phyloP scores from a whole-genome alignment of 2,797 vertebrate species.

The Valencia hispanica region DNA sequence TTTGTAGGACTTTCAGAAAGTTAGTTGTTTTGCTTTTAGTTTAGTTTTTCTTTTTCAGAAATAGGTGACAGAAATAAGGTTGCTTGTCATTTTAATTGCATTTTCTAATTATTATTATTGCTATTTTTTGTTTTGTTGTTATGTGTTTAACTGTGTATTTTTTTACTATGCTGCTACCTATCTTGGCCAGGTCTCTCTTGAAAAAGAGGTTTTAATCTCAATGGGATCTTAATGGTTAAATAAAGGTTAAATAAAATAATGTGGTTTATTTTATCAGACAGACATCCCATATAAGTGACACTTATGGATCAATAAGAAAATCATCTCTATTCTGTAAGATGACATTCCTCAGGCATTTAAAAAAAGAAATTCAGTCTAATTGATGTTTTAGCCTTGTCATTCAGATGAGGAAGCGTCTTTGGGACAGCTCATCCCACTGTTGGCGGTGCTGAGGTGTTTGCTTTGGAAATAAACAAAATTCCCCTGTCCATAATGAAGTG shows the following conservation, averaged over 20 bases:
- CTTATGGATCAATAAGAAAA: not conserved
- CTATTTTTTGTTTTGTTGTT: no score
- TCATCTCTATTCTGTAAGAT: not conserved
- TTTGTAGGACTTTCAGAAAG: constrained; percentile 5
- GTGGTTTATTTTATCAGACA: not conserved
- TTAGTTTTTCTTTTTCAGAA: not conserved
- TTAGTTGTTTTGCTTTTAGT: not conserved
- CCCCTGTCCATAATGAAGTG: constrained; percentile 45
- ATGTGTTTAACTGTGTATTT: no score
- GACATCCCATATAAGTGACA: not conserved
- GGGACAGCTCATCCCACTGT: constrained; percentile 33
- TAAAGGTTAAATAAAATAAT: no score
- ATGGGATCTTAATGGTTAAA: no score
- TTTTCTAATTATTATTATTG: no score
- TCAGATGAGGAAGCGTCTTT: constrained; percentile 44
- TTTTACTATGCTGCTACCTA: no score
- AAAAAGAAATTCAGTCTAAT: no score
- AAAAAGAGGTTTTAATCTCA: no score
- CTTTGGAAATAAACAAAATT: constrained; percentile 39
- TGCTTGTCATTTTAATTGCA: no score
- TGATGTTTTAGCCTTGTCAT: constrained; percentile 24
- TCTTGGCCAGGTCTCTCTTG: no score
- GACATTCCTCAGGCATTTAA: no score
- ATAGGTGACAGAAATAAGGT: no score
- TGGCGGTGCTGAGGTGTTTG: not conserved